Base-by-base conservation (phyloP, 1,140 invertebrate species). In the Hestina assimilis region DNA sequence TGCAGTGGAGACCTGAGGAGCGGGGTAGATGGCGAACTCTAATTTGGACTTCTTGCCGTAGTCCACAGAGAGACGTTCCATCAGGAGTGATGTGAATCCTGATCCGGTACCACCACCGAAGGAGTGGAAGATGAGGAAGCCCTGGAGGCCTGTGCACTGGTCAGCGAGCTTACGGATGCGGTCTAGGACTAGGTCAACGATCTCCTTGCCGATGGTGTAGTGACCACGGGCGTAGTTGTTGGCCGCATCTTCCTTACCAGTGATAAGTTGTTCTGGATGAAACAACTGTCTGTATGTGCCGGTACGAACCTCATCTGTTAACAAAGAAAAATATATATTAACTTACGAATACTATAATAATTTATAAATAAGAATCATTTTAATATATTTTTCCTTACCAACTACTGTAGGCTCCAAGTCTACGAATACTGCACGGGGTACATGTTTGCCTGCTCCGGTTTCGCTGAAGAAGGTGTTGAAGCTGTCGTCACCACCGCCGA, bases 391-490 rank as follows among this genome's bases (percentile, higher is more conserved):
- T 54, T 72, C 78, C 91, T 89, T 66, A 95, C 95, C 95, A 20
- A 97, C 94, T 59, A 96, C 95, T 67, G 95, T 96, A 41, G 96
- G 95, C 84, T 97, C 96, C 68, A 97, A 89, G 83, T 97, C 96
- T 0, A 97, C 94, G 75, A 96, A 96, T 29, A 95, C 93, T 20
- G 95, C 95, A 63, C 95, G 87, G 11, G 95, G 95, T 9, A 97
- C 95, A 79, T 96, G 95, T 76, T 97, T 97, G 68, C 95, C 96
- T 29, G 94, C 92, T 17, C 94, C 94, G 54, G 95, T 98, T 85
- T 98, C 96, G 67, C 94, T 95, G 91, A 97, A 97, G 90, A 97
- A 97, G 40, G 96, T 96, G 87, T 95, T 96, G 89, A 96, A 96
- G 15, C 94, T 95, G 82, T 96, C 95, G 72, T 96, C 94, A 33